Conservation (phyloP, 2,113 vertebrate species). For the Nyctereutes procyonoides region DNA sequence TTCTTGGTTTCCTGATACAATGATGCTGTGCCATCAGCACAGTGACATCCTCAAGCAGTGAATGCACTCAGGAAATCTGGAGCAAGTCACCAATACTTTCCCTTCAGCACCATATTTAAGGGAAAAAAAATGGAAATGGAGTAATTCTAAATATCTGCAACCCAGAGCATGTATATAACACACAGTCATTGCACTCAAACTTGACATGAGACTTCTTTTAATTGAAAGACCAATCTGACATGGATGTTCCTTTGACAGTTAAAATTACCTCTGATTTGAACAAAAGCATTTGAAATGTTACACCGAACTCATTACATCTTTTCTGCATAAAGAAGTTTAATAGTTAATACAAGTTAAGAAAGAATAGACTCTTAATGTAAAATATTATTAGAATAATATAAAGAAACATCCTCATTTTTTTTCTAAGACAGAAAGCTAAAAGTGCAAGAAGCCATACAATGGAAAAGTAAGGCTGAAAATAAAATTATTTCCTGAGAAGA, state of each 20-base stretch:
- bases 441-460: constrained; percentile 44
- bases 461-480: constrained; percentile 65
- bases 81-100: constrained; percentile 66
- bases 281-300: constrained; percentile 79
- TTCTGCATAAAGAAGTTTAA: constrained; percentile 77
- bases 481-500: constrained; percentile 56
- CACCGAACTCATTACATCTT: constrained; percentile 78
- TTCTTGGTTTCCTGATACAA: not conserved
- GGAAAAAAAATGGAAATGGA: constrained; percentile 61
- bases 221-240: constrained; percentile 83
- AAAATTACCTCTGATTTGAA: constrained; percentile 83
- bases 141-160: constrained; percentile 73
- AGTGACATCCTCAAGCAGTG: not conserved
- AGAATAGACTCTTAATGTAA: constrained; percentile 73
- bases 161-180: constrained; percentile 60
- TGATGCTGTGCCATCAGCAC: not conserved
- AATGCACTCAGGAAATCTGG: constrained; percentile 49
- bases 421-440: constrained; percentile 64
- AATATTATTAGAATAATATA: constrained; percentile 72
- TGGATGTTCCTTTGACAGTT: constrained; percentile 81
- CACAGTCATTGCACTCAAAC: constrained; percentile 70
- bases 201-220: constrained; percentile 76
- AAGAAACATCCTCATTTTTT: constrained; percentile 67
- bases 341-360: constrained; percentile 71
- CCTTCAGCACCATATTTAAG: constrained; percentile 61